Base-by-base conservation (phyloP, 2,797 vertebrate species). In the Diglossa cyanea region DNA sequence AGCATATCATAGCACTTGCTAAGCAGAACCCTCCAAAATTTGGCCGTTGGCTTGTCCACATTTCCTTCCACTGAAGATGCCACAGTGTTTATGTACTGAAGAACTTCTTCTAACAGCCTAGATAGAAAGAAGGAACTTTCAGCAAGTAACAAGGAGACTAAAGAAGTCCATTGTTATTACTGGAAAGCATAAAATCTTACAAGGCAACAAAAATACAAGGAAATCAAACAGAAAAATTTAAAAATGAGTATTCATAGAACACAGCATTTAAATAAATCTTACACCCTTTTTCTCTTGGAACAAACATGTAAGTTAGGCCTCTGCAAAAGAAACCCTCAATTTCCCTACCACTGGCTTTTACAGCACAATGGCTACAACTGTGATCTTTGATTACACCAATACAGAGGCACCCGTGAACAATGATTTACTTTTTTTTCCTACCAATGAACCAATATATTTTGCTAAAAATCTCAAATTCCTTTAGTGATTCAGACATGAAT, bases 11-110 rank as follows among this genome's bases (percentile, higher is more conserved):
- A 99, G 18, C 98, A 96, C 92, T 99, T 99, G 73, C 98, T 99
- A 47, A 99, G 98, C 67, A 99, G 98, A 26, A 98, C 99, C 71
- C 99, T 98, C 99, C 99, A 99, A 92, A 99, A 99, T 97, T 99
- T 99, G 42, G 98, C 98, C 0, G 98, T 99, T 54, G 98, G 98
- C 86, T 98, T 98, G 96, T 99, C 98, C 1, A 98, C 94, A 4
- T 99, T 99, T 82, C 97, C 97, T 97, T 99, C 99, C 85, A 99
- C 96, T 5, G 98, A 98, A 65, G 94, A 98, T 13, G 99, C 99
- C 8, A 99, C 98, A 1, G 95, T 95, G 67, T 98, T 98, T 78
- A 99, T 98, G 95, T 99, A 99, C 14, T 94, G 96, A 48, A 99
- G 98, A 88, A 98, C 97, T 10, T 98, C 98, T 98, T 99, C 99